These are phyloP conservation scores for Folsomia candida DNA, from an alignment of 2,888 invertebrate species.

Conservation along the genomic window DNA sequence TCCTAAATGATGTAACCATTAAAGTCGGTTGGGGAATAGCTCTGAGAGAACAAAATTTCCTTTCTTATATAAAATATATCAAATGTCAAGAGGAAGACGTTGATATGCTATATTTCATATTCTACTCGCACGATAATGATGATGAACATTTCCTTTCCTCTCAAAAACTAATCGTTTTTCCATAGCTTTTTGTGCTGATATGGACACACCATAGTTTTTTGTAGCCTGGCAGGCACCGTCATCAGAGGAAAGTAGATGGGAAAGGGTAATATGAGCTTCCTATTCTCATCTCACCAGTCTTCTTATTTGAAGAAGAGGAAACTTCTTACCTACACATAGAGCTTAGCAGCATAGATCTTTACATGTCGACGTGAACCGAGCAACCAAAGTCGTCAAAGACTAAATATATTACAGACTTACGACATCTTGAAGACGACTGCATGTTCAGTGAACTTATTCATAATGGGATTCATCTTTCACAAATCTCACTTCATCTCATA, in stretches of 20 bases:
- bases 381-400: no score
- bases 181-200: conserved; percentile 20
- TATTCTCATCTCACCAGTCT: conserved; percentile 8
- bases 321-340: no score
- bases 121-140: neutral
- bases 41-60: neutral
- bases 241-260: neutral
- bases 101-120: neutral
- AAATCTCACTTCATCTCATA: conserved; percentile 43
- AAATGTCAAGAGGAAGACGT: neutral
- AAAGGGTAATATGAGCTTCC: neutral
- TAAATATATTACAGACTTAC: no score
- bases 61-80: neutral
- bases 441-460: conserved; percentile 12
- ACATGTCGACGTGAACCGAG: no score
- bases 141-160: neutral
- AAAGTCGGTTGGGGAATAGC: neutral
- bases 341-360: no score
- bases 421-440: no score
- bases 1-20: neutral
- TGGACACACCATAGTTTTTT: neutral
- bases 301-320: neutral
- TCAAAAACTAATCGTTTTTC: conserved; percentile 41
- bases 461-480: conserved; percentile 48
- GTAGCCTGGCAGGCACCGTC: neutral